Evolutionary conservation across 2,888 invertebrate genomes (phyloP), one percentile per base, ranked within the genome.

Genomic region (Ochropleura leucogaster): DNA sequence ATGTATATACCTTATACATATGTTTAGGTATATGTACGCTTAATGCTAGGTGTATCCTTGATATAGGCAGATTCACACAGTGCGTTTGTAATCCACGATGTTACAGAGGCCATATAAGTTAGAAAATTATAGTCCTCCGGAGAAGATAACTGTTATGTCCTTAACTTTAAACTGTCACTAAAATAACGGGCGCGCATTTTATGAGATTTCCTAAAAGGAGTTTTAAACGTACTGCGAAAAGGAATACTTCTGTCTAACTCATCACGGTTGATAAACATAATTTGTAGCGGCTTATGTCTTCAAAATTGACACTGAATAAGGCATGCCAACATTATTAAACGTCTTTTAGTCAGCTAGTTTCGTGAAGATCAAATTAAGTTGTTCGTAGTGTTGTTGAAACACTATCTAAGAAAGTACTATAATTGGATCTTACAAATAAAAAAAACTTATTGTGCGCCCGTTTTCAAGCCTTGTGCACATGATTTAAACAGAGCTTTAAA

Each of bases 1-100:
- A 92, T 94, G 91, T 94, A 92, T 83, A 90, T 92, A 93, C 91
- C 82, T 72, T 90, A 91, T 92, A 92, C 92, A 92, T 93, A 90
- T 91, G 55, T 91, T 90, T 91, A 90, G 90, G 87, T 91, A 85
- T 92, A 92, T 88, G 87, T 88, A 88, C 86, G 85, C 87, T 87
- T 87, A 88, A 77, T 60, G 82, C 76, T 87, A 87, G 79, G 68
- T 79, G 62, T 87, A 80, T 77, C 71, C 83, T 86, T 88, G 87
- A 82, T 88, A 86, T 88, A 88, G 80, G 76, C 86, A 88, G 79
- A 79, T 69, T 82, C 80, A 86, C 80, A 80, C 82, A 87, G 72
- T 70, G 60, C 74, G 82, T 84, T 80, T 89, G 88, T 89, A 90
- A 92, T 92, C 89, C 90, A 90, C 87, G 59, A 77, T 70, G 66